These are phyloP conservation scores for Rhamnusium bicolor DNA, from an alignment of 2,888 invertebrate genomes.

Conservation along the genomic window DNA sequence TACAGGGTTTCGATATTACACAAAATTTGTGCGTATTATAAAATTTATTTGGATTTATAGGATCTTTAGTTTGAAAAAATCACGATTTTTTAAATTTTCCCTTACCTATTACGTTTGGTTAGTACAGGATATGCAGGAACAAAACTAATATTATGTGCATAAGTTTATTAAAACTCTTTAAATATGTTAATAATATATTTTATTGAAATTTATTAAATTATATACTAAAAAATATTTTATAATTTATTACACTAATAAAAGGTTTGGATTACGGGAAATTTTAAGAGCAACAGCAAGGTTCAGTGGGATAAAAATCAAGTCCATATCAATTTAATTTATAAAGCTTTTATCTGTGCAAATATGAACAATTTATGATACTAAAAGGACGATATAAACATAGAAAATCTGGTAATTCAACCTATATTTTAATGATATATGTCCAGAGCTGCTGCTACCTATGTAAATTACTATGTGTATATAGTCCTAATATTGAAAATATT, in stretches of 20 bases:
- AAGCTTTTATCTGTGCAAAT: slow-evolving; percentile 25
- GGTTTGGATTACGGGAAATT: background rate
- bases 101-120: background rate
- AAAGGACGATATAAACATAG: slow-evolving; percentile 38
- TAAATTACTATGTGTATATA: slow-evolving; percentile 53
- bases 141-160: background rate
- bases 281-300: background rate
- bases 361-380: background rate
- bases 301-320: slow-evolving; percentile 35
- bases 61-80: background rate
- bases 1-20: background rate
- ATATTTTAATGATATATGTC: background rate
- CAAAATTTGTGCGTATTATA: background rate
- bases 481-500: slow-evolving; percentile 44
- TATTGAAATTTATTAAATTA: background rate
- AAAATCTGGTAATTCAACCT: slow-evolving; percentile 10
- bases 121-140: background rate
- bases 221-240: background rate
- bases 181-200: background rate
- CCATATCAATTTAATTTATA: slow-evolving; percentile 32
- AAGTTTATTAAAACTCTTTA: background rate
- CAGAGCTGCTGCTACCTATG: slow-evolving; percentile 26
- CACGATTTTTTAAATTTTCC: background rate
- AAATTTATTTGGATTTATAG: background rate
- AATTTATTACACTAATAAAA: background rate